Base-by-base conservation (phyloP, 2,797 vertebrate species). In the Darevskia nairensis region DNA sequence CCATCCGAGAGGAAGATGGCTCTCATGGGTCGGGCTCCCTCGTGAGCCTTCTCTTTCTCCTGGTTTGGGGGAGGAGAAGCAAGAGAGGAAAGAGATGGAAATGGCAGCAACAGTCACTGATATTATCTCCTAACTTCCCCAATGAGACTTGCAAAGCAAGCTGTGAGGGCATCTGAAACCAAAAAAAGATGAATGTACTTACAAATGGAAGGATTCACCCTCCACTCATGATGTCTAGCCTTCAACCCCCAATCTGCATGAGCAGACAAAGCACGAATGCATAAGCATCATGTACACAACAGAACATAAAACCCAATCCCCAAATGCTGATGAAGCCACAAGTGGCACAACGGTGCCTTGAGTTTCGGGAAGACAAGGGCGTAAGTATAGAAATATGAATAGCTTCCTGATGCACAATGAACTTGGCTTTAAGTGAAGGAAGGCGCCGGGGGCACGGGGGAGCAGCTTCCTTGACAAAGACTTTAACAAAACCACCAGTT, bases 11-110 rank as follows among this genome's bases (percentile, higher is more conserved):
- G 97, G 95, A 99, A 99, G 94, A 99, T 99, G 94, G 98, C 99
- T 86, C 99, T 96, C 97, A 99, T 99, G 66, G 99, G 99, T 17
- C 99, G 96, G 1, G 98, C 98, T 0, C 99, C 99, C 87, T 99
- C 98, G 0, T 99, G 99, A 11, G 99, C 98, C 88, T 98, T 99
- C 88, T 99, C 98, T 69, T 98, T 99, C 95, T 99, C 99, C 99
- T 99, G 97, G 21, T 61, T 19, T 61, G 19, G 59, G 59, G 59
- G 21, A 19, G 59, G 59, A 23, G 59, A 8, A 92, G 92, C 1
- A 80, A 55, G 68, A 23, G 1, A 69, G 50, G 8, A 69, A 3
- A 2, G 21, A 69, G 29, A 46, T 6, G 41, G 9, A 4, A 27
- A 77, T 41, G 21, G 23, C 2, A 50, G 11, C 32, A 32, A 1